Evolutionary conservation across 1,140 invertebrate species (phyloP), one percentile per base, ranked within the genome.

Genomic region (Acromyrmex charruanus): DNA sequence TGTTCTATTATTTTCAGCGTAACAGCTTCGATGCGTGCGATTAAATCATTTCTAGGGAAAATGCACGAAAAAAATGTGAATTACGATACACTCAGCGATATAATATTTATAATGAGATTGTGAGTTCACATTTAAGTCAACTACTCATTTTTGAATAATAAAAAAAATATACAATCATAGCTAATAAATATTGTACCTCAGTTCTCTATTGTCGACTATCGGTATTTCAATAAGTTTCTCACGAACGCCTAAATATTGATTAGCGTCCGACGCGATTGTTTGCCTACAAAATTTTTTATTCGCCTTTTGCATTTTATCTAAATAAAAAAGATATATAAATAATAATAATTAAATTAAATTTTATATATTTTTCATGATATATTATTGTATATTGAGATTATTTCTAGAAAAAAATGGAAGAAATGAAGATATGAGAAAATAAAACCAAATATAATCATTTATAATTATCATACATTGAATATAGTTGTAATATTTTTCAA

Each of bases 21-120:
- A 1, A 90, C 31, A 16, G 63, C 59, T 66, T 94, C 93, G 25
- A 93, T 91, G 1, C 87, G 91, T 51, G 86, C 53, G 39, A 94
- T 87, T 9, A 94, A 72, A n/a, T 61, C 12, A 7, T 49, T 28
- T n/a, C 90, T 91, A 31, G 0, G 31, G 31, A 35, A 35, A 35
- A 39, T 0, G 2, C 4, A n/a, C 6, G 1, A 71, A 5, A 49
- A 58, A 71, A 44, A 63, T 7, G 5, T 51, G 0, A 12, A 49
- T 74, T 72, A 72, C 2, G 1, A 72, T 44, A n/a, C 1, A n/a
- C 7, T 31, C 0, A 58, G 58, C 21, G 18, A 51, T 51, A 51
- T 16, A 16, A 51, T 51, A 51, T 51, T 51, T 51, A 51, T 51
- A 51, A 51, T 14, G 49, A 51, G 0, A 51, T 51, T 51, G 25